Conservation (phyloP, 2,888 invertebrate species). For the Cerastis rubricosa region DNA sequence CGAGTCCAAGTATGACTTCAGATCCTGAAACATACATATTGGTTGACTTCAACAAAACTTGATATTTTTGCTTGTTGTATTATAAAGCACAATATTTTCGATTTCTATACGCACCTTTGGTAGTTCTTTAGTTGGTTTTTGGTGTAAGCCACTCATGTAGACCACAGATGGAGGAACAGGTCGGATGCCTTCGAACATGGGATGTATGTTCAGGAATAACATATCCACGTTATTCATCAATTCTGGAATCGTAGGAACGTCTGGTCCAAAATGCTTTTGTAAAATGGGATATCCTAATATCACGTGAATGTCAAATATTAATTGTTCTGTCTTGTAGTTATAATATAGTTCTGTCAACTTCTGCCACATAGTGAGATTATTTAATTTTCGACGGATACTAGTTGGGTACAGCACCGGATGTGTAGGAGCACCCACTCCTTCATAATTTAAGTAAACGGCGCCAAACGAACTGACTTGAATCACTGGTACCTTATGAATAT, state of each 20-base stretch:
- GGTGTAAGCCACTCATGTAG: conserved; percentile 71
- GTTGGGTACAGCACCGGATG: conserved; percentile 71
- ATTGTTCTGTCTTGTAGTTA: conserved; percentile 33
- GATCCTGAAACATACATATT: conserved; percentile 69
- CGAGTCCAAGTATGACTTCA: conserved; percentile 74
- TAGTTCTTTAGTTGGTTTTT: conserved; percentile 63
- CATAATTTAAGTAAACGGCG: conserved; percentile 50
- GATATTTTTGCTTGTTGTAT: neutral
- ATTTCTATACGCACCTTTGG: conserved; percentile 60
- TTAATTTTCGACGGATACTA: conserved; percentile 48
- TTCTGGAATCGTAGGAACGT: conserved; percentile 62
- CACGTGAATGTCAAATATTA: neutral
- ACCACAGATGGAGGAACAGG: conserved; percentile 72
- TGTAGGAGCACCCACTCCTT: conserved; percentile 65
- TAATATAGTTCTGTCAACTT: conserved; percentile 66
- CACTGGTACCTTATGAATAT: conserved; percentile 66
- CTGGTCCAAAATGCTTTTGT: conserved; percentile 60
- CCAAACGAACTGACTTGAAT: conserved; percentile 74
- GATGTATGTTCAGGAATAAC: conserved; percentile 71
- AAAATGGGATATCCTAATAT: conserved; percentile 5
- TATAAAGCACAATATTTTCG: too few species aligned
- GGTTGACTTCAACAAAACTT: neutral
- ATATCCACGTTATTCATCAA: conserved; percentile 69
- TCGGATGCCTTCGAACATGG: conserved; percentile 69
- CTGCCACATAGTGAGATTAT: conserved; percentile 68